Evolutionary conservation across 2,797 vertebrate genomes (phyloP), one percentile per base, ranked within the genome.

Genomic region (Buceros bicornis): DNA sequence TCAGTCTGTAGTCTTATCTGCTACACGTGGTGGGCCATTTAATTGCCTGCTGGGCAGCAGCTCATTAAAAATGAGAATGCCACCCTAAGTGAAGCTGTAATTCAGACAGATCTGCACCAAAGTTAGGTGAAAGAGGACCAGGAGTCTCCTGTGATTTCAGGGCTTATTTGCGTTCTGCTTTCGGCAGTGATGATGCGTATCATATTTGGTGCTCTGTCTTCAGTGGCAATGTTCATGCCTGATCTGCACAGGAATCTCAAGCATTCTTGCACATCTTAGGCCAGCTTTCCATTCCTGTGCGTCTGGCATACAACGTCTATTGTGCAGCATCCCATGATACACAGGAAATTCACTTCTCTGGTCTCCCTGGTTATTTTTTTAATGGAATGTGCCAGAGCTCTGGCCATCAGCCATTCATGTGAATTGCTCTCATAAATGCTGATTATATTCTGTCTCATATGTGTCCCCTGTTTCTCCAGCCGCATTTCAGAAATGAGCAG

Each of bases 301-400:
- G 42, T 67, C 67, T n/a, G 10, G 57, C 50, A 51, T 54, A 48
- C 26, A 45, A 37, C 77, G 66, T n/a, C 81, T 64, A 93, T 51
- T 88, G 79, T 83, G 78, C 69, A 78, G 42, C 69, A 51, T 82
- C 58, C 57, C 71, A 31, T 35, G 81, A 87, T 47, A 71, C 0
- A 21, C 65, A 91, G 71, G 60, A 80, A 90, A 80, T 85, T 79
- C 78, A 82, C 26, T 96, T 91, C 78, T 84, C 56, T 92, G 57
- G 26, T 76, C 89, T 87, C 74, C 54, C 70, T 74, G 43, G 37
- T 74, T 83, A 29, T 88, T 91, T 89, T 93, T 87, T 43, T 77
- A 82, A 78, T 60, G 76, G 82, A 83, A 91, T 0, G 0, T 79
- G 79, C 61, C 60, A 77, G 50, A 86, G 66, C 84, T 83, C 43